A percentile compares a stretch with the other conserved stretches of the same genome.
phyloP scores from a whole-genome alignment of 2,113 vertebrate genomes.

The Brachirus orientalis region DNA sequence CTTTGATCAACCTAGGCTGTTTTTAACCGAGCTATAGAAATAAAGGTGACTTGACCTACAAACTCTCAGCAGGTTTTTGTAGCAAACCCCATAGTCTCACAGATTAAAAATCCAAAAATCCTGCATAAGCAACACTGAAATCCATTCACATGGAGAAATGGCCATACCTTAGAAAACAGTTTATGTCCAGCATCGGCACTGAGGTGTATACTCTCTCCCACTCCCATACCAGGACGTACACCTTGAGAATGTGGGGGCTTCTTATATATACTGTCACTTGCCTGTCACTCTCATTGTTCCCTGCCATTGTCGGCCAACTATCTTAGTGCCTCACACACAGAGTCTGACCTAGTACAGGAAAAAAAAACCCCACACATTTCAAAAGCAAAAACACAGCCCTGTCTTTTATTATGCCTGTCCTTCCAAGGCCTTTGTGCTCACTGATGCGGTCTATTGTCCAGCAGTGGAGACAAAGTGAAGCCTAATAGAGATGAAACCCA shows the following conservation, averaged over 20 bases:
- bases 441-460: conserved; percentile 51
- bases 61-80: too few relatives aligned
- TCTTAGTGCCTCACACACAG: conserved; percentile 37
- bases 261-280: conserved; percentile 74
- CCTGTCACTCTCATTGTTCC: conserved; percentile 52
- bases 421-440: conserved; percentile 48
- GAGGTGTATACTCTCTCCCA: conserved; percentile 28
- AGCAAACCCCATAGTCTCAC: background rate
- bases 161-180: conserved; percentile 57
- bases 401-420: conserved; percentile 48
- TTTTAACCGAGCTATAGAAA: too few relatives aligned
- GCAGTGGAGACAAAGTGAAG: conserved; percentile 48
- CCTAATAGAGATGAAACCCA: conserved; percentile 60
- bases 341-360: conserved; percentile 68
- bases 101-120: background rate
- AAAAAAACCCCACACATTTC: conserved; percentile 35
- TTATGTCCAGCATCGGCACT: conserved; percentile 23
- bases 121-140: background rate
- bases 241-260: conserved; percentile 27
- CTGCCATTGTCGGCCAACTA: conserved; percentile 41
- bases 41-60: too few relatives aligned
- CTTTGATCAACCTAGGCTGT: too few relatives aligned
- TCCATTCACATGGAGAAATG: background rate
- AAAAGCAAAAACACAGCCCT: conserved; percentile 15
- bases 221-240: conserved; percentile 22